Percentiles rank a stretch among this genome's conserved stretches.
These are phyloP conservation scores for Calvadosia cruxmelitensis DNA, from an alignment of 30 jellyfish, hydroid and myxozoan genomes.

Conservation along the genomic window DNA sequence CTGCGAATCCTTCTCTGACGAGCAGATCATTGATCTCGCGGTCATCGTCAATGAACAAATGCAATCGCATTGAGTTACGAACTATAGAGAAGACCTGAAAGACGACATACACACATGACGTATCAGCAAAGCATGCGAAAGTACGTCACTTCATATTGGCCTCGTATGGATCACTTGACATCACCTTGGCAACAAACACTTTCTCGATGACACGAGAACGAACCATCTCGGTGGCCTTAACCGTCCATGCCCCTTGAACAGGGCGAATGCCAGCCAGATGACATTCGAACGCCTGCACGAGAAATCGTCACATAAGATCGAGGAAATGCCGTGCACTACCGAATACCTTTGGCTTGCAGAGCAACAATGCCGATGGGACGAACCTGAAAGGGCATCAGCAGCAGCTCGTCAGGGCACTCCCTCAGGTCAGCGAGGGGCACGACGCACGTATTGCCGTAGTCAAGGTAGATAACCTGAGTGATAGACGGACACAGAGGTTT, in stretches of 20 bases:
- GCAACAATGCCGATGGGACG: not conserved
- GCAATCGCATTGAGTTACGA: slow-evolving; percentile 44
- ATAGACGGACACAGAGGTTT: too few relatives aligned
- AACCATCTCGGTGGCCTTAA: slow-evolving; percentile 35
- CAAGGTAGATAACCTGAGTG: slow-evolving; percentile 71
- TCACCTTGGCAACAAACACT: slow-evolving; percentile 59
- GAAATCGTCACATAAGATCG: too few relatives aligned
- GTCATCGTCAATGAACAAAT: slow-evolving; percentile 29
- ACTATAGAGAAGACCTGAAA: slow-evolving; percentile 60
- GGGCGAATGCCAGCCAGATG: slow-evolving; percentile 66
- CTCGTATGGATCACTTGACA: not conserved
- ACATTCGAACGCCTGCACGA: slow-evolving; percentile 80
- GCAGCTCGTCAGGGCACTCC: slow-evolving; percentile 53
- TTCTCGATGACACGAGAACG: slow-evolving; percentile 21
- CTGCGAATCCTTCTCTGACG: slow-evolving; percentile 63
- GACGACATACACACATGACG: not conserved
- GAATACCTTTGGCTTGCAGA: too few relatives aligned
- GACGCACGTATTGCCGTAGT: slow-evolving; percentile 64
- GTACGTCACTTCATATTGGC: too few relatives aligned
- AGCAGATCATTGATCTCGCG: slow-evolving; percentile 37
- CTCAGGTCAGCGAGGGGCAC: slow-evolving; percentile 39
- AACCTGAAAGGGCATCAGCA: slow-evolving; percentile 77
- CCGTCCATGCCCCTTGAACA: slow-evolving; percentile 62
- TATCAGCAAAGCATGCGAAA: not conserved
- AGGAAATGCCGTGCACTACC: too few relatives aligned